Conservation (phyloP, 1,140 invertebrate genomes). For the Coelopa frigida region DNA sequence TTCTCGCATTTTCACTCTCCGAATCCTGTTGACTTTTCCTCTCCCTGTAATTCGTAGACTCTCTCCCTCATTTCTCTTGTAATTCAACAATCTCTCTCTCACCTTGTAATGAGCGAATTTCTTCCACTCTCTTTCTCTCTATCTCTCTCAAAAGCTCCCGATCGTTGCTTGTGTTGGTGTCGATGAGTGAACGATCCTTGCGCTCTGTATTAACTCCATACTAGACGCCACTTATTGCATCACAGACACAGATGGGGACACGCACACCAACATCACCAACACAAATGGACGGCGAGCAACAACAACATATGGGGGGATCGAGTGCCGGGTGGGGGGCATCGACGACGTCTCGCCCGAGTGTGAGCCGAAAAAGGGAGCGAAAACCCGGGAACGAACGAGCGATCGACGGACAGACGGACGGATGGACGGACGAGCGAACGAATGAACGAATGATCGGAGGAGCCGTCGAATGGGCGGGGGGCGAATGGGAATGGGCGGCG, state of each 20-base stretch:
- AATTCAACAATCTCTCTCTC: no score
- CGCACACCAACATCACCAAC: neutral
- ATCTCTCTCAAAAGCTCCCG: no score
- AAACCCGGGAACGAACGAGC: slow-evolving; percentile 1
- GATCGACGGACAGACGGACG: neutral
- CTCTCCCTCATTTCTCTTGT: no score
- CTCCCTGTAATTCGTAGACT: no score
- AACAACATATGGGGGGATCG: neutral
- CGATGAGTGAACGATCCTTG: no score
- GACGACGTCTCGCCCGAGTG: neutral
- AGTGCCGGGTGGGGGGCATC: neutral
- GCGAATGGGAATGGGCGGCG: neutral
- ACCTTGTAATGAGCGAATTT: no score
- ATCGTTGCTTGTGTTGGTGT: no score
- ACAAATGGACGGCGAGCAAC: neutral
- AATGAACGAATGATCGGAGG: neutral
- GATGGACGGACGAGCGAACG: neutral
- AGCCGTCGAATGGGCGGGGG: neutral
- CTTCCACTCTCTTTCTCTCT: neutral
- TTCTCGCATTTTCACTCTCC: no score
- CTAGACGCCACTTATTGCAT: slow-evolving; percentile 16
- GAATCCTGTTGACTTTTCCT: no score
- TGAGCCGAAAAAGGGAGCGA: slow-evolving; percentile 44
- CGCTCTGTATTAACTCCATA: slow-evolving; percentile 14
- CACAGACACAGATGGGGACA: slow-evolving; percentile 4